Evolutionary conservation across 2,797 vertebrate species (phyloP).

Genomic region (Coregonus suidteri): DNA sequence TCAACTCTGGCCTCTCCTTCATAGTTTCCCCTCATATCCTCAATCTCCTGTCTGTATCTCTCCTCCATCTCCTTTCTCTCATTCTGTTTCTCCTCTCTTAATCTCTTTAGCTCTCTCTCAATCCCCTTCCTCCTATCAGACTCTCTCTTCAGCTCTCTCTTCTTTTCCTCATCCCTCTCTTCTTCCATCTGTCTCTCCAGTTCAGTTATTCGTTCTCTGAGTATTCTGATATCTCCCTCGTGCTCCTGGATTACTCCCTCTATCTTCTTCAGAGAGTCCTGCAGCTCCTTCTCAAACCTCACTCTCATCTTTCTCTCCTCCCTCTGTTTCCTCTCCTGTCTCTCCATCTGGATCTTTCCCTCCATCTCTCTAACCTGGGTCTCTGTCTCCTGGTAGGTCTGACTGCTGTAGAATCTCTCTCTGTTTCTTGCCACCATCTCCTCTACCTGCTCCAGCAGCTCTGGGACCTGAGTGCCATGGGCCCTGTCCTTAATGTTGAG

Average conservation of each 20-base stretch:
- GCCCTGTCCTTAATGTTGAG: no score
- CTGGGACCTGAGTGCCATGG: no score
- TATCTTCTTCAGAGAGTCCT: constrained; percentile 14
- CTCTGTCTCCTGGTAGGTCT: constrained; percentile 22
- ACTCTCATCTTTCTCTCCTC: neutral
- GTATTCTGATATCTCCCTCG: neutral
- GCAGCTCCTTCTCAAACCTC: constrained; percentile 4
- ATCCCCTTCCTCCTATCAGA: neutral
- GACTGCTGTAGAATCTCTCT: neutral
- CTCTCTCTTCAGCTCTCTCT: neutral
- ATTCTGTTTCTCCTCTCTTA: neutral
- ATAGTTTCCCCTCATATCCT: neutral
- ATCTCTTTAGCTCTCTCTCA: neutral
- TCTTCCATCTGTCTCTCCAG: neutral
- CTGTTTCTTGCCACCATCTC: no score
- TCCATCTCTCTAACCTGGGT: constrained; percentile 21
- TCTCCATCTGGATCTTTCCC: neutral
- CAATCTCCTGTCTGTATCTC: neutral
- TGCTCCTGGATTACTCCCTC: neutral
- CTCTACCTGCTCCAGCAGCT: no score
- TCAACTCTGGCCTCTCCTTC: neutral
- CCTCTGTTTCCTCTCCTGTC: neutral
- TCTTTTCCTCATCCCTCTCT: neutral
- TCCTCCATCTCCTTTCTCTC: neutral
- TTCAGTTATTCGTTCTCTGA: neutral